Evolutionary conservation across 2,113 vertebrate species (phyloP), one percentile per base, ranked within the genome.

Genomic region (Hypanus sabinus): DNA sequence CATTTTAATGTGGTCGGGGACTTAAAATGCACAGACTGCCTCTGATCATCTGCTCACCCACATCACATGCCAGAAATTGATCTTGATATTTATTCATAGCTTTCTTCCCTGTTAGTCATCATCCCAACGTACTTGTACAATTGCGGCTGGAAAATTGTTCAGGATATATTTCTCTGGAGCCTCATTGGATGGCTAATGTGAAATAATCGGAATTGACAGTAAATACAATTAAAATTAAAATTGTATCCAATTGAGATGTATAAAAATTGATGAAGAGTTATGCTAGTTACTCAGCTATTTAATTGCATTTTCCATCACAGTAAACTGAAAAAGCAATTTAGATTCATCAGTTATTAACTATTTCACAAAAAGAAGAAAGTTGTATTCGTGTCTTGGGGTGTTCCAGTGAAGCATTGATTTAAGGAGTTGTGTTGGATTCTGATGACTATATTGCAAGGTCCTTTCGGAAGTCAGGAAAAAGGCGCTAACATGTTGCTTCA

Each of bases 1-100:
- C n/a, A 65, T 90, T 90, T 90, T 90, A 90, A 90, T 90, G 85
- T 65, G 85, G 85, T n/a, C 33, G 16, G 30, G n/a, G 60, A 20
- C 12, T n/a, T 30, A 68, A 65, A 79, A 33, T 2, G 5, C 6
- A 5, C 14, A 33, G n/a, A 30, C 30, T 90, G 60, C 30, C 14
- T 62, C 85, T 62, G 85, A 62, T 62, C 57, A 62, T n/a, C 81
- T 65, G 85, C n/a, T 68, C 60, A 7, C 85, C 60, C 30, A 20
- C 14, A 8, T 68, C 85, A 90, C 85, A 24, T 33, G 85, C 6
- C 60, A 65, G 55, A 33, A 65, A 60, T 87, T 10, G 27, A 20
- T 30, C 12, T 46, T 81, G 36, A 81, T 46, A 81, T 81, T 30
- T 30, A 85, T 65, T 62, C 12, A n/a, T 88, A 12, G 30, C 14